Base-by-base conservation (phyloP, 2,113 vertebrate species). In the Macroglossus sobrinus region DNA sequence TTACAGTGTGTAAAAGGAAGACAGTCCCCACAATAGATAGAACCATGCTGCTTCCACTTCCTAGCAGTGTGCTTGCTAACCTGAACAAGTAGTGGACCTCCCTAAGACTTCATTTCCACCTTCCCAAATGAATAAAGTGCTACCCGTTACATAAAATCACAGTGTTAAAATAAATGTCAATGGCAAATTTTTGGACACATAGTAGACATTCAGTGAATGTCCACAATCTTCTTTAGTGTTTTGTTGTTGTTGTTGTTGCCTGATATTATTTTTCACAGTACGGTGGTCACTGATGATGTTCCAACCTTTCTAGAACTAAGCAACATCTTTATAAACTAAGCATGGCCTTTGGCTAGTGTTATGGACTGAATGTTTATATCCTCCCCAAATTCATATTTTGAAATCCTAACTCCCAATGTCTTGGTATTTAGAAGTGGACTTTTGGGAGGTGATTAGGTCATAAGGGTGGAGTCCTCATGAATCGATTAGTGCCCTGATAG, bases 21-120 rank as follows among this genome's bases (percentile, higher is more conserved):
- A 10, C 9, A 71, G 28, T 12, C 4, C 10, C 38, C 18, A n/a
- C 0, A 38, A 24, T 1, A 22, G 8, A 10, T 0, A 28, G 35
- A 88, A 14, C 0, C 1, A 0, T 33, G 1, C 13, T 11, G 13
- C 11, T 35, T 24, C 45, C n/a, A 43, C 28, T 57, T 68, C 40
- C 6, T 50, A 53, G 11, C 7, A 35, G 50, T 15, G 4, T 30
- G 4, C 9, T 45, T 18, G 0, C 9, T 43, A 78, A 87, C 75
- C 14, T 61, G 11, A 87, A 64, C 3, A 84, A 50, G 38, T 66
- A 59, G 12, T 59, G 9, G 3, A 43, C 8, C 13, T 78, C 47
- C 22, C 7, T 78, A 69, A 33, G 21, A 1, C 26, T 79, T 74
- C 19, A 4, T 84, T 76, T 69, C 38, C 8, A 84, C 7, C 24